These are phyloP conservation scores for Bombylius discolor DNA, from an alignment of 2,888 invertebrate genomes.

Conservation along the genomic window DNA sequence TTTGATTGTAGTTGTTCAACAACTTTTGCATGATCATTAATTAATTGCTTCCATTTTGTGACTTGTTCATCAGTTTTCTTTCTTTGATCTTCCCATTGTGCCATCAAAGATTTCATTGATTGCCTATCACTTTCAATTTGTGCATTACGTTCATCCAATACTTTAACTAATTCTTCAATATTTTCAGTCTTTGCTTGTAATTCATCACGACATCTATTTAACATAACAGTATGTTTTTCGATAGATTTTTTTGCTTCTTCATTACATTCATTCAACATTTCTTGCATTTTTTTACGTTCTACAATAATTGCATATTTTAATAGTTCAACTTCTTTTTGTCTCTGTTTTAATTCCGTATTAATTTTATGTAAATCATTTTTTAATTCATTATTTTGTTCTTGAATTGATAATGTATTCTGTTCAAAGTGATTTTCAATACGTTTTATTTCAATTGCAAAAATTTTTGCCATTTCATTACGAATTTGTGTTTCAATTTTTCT, in stretches of 20 bases:
- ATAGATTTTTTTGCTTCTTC: slow-evolving; percentile 17
- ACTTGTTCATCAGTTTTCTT: slow-evolving; percentile 39
- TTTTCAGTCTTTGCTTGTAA: slow-evolving; percentile 38
- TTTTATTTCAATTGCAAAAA: slow-evolving; percentile 49
- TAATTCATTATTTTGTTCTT: slow-evolving; percentile 20
- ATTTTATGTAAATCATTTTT: slow-evolving; percentile 26
- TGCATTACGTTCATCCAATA: slow-evolving; percentile 27
- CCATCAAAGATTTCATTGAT: slow-evolving; percentile 37
- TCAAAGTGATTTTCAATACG: slow-evolving; percentile 40
- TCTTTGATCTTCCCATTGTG: slow-evolving; percentile 37
- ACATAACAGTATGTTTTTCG: slow-evolving; percentile 22
- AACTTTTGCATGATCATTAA: slow-evolving; percentile 38
- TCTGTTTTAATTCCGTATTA: slow-evolving; percentile 22
- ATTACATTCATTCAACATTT: slow-evolving; percentile 24
- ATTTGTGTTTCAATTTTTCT: slow-evolving; percentile 37
- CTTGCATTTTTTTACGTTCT: slow-evolving; percentile 30
- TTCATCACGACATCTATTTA: slow-evolving; percentile 26
- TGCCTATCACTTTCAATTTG: slow-evolving; percentile 37
- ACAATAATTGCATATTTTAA: slow-evolving; percentile 32
- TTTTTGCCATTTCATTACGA: slow-evolving; percentile 53
- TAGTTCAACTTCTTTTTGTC: slow-evolving; percentile 29
- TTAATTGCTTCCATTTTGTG: slow-evolving; percentile 36
- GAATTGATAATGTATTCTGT: slow-evolving; percentile 33
- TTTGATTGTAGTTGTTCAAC: slow-evolving; percentile 43
- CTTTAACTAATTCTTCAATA: slow-evolving; percentile 25